Evolutionary conservation across 2,797 vertebrate genomes (phyloP), one percentile per base, ranked within the genome.

Genomic region (Coluber constrictor): DNA sequence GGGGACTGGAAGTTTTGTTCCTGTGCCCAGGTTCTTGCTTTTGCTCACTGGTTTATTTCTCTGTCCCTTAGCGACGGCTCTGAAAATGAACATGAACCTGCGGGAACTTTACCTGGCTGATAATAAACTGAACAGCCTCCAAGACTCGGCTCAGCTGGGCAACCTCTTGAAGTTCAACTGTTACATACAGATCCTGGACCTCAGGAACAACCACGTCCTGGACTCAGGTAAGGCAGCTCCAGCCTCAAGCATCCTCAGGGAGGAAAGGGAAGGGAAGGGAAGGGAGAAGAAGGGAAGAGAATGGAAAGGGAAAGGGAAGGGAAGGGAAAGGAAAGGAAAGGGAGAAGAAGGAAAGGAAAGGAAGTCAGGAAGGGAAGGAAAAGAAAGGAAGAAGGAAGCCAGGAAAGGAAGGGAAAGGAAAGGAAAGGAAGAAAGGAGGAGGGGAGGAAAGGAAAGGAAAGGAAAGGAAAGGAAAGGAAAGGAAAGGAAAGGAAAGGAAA

Each of bases 81-180:
- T 99, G 96, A 99, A 99, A 98, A 99, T 99, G 99, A 99, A 99
- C 93, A 98, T 99, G 98, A 99, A 98, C 94, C 97, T 99, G 54
- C 97, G 98, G 92, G 99, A 99, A 97, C 97, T 99, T 4, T 99
- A 99, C 97, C 96, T 99, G 95, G 99, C 99, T 0, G 99, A 99
- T 94, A 99, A 99, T 96, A 99, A 99, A 88, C 98, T 99, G 88
- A 99, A 99, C 0, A 98, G 99, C 91, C 97, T 99, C 86, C 99
- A 99, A 96, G 99, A 99, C 96, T 99, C 99, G 0, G 99, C 98
- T 0, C 99, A 99, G 96, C 98, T 99, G 2, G 99, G 99, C 90
- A 99, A 99, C 96, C 97, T 99, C 94, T 98, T 99, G 29, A 99
- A 99, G 93, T 99, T 99, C 97, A 99, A 99, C 97, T 98, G 98